Conservation (phyloP, 2,113 vertebrate species). For the Muscicapa adusta region DNA sequence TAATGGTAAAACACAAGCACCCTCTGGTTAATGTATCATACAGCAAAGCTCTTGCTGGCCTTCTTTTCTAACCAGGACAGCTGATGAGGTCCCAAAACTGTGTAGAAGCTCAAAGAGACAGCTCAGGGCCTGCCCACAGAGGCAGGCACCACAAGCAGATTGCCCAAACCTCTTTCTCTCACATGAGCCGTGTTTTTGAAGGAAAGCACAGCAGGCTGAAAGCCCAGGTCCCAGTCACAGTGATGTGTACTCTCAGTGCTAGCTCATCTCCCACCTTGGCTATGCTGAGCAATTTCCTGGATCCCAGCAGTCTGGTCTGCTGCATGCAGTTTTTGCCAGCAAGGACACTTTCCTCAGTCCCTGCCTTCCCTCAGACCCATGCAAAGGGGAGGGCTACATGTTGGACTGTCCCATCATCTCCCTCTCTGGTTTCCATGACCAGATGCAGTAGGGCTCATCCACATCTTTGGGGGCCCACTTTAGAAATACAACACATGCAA, state of each 20-base stretch:
- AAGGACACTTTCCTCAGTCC: background rate
- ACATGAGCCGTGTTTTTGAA: background rate
- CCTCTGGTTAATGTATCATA: background rate
- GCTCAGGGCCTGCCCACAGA: background rate
- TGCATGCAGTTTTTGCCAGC: background rate
- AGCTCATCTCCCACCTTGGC: background rate
- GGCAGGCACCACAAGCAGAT: background rate
- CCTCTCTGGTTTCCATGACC: background rate
- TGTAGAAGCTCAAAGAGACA: background rate
- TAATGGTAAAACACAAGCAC: background rate
- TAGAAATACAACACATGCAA: background rate
- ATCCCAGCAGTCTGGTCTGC: background rate
- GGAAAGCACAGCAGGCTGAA: background rate
- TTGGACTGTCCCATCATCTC: background rate
- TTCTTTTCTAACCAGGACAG: background rate
- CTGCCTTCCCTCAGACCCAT: background rate
- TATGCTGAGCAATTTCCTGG: background rate
- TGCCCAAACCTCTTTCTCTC: background rate
- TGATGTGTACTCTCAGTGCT: background rate
- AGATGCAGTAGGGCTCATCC: background rate
- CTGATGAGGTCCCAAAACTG: background rate
- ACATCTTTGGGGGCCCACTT: background rate
- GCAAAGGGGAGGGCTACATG: rapidly evolving
- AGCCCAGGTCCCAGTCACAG: background rate
- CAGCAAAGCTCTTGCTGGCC: background rate